A percentile compares a stretch with the other conserved stretches of the same genome.
Conservation (phyloP, 1,140 invertebrate species). For the Drosophila setifemur region DNA sequence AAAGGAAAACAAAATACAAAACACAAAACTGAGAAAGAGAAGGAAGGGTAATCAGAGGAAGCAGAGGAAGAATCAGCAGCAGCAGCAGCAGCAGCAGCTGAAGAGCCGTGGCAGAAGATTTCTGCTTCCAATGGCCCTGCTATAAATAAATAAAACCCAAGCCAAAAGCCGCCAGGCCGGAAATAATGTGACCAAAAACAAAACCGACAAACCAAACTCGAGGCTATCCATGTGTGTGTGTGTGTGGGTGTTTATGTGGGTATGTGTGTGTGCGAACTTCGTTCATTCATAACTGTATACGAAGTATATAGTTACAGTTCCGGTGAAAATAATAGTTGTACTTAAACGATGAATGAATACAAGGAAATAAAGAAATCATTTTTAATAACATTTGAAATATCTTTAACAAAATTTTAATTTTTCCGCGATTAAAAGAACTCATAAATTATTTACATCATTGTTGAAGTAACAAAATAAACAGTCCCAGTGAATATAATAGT, state of each 20-base stretch:
- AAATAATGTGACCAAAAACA: conserved; percentile 74
- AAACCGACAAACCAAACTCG: conserved; percentile 23
- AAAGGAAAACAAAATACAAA: background rate
- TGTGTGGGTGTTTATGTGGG: background rate
- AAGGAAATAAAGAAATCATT: no score
- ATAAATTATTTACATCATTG: no score
- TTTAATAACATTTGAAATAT: no score
- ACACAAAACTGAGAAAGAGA: background rate
- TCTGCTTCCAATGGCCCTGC: conserved; percentile 21
- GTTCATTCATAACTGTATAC: conserved; percentile 67
- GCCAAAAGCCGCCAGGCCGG: conserved; percentile 54
- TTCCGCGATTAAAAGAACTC: no score
- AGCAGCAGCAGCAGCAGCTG: background rate
- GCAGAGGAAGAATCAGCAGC: background rate
- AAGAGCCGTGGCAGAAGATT: conserved; percentile 2
- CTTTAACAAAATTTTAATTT: no score
- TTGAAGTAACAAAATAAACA: no score
- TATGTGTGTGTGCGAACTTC: conserved; percentile 20
- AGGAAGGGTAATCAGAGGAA: conserved; percentile 14
- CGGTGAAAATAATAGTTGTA: background rate
- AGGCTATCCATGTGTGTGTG: background rate
- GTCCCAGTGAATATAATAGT: no score
- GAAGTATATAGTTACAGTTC: conserved; percentile 38
- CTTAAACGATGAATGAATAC: no score
- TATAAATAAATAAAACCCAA: conserved; percentile 59